These are phyloP conservation scores for Wiebesia pumilae DNA, from an alignment of 1,140 invertebrate genomes.

Conservation along the genomic window DNA sequence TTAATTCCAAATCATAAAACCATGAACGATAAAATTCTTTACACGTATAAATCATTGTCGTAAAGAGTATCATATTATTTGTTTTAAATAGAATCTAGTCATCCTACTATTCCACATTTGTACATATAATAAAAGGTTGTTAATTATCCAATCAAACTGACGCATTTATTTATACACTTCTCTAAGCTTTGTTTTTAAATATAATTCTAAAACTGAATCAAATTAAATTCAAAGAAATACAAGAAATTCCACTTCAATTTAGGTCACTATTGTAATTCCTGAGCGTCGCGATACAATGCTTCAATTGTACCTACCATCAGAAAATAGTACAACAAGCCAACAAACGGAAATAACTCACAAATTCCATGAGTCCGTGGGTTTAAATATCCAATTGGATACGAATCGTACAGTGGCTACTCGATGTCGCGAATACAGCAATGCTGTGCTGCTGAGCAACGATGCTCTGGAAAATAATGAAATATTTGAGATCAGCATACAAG, in stretches of 20 bases:
- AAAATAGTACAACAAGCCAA: slow-evolving; percentile 72
- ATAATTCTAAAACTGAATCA: too few relatives aligned
- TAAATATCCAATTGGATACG: slow-evolving; percentile 82
- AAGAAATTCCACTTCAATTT: background rate
- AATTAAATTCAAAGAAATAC: background rate
- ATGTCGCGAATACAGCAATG: slow-evolving; percentile 80
- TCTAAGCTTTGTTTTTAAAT: too few relatives aligned
- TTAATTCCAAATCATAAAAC: too few relatives aligned
- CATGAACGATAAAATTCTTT: too few relatives aligned
- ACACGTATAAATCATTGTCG: too few relatives aligned
- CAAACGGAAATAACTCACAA: slow-evolving; percentile 72
- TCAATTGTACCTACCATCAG: slow-evolving; percentile 71
- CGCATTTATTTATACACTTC: too few relatives aligned
- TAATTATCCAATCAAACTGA: too few relatives aligned
- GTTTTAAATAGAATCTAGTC: too few relatives aligned
- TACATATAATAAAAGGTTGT: too few relatives aligned
- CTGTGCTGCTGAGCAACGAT: slow-evolving; percentile 83
- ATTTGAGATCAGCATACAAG: slow-evolving; percentile 82
- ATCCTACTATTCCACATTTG: too few relatives aligned
- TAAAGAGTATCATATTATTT: too few relatives aligned
- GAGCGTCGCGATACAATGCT: slow-evolving; percentile 70
- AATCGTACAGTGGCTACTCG: slow-evolving; percentile 81
- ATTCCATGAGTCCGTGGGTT: slow-evolving; percentile 83
- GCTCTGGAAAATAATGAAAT: slow-evolving; percentile 84
- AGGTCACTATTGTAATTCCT: slow-evolving; percentile 73